Evolutionary conservation across 2,113 vertebrate genomes (phyloP), one percentile per base, ranked within the genome.

Genomic region (Todiramphus saurophagus): DNA sequence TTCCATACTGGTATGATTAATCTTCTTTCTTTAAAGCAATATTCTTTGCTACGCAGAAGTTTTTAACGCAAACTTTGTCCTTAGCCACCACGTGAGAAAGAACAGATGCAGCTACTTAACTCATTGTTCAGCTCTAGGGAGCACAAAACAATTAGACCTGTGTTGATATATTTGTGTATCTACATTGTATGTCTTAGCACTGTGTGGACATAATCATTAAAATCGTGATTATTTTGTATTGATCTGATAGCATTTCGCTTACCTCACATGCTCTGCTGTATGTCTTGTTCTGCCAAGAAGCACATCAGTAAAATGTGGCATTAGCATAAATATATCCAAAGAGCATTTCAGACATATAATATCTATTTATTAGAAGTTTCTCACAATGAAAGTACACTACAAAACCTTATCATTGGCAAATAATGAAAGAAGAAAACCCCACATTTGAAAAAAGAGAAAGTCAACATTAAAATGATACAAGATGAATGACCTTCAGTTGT

Each of bases 191-290:
- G 86, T 93, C 64, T 78, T 92, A 75, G 31, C 35, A 63, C 4
- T 84, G 5, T 41, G 35, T 64, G 13, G 19, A 75, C 41, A 70
- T 8, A 73, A 66, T 35, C 48, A 69, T 51, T 74, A 37, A 87
- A 82, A 78, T 68, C 0, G 2, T 55, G 7, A 28, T 20, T 30
- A 64, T 53, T 46, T 9, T 0, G 4, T 30, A 13, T 43, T 83
- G 51, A 11, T 84, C 23, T 68, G 24, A 64, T 43, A 46, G 46
- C 13, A 56, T 70, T 69, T 62, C 89, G 92, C 97, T 97, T 91
- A 98, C 97, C 96, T 98, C 97, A 96, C 85, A 97, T 63, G 67
- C 15, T 59, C 95, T 96, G 35, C 14, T 44, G 41, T 97, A 98
- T 13, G 94, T 96, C 73, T 94, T 35, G 4, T 98, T 97, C 97